Evolutionary conservation across 2,113 vertebrate genomes (phyloP), one percentile per base, ranked within the genome.

Genomic region (Anhinga rufa): DNA sequence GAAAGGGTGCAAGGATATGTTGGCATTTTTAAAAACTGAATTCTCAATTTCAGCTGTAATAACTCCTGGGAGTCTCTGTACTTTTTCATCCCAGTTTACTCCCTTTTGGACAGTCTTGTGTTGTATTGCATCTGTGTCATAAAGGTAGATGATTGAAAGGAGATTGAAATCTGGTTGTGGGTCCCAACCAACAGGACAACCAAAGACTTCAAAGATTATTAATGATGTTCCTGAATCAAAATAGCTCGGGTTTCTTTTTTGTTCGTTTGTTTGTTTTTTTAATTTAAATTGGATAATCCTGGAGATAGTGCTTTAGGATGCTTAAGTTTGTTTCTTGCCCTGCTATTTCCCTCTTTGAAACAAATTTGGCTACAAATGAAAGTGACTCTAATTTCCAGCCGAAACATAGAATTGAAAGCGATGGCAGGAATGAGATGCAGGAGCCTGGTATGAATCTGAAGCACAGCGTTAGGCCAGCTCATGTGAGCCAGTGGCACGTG

Each of bases 401-500:
- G 25, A 55, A 57, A 9, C 13, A 46, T 7, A 44, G 55, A 52
- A n/a, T 36, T 93, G 40, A 57, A 90, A 48, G 10, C 8, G 18
- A 29, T 60, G 38, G 26, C n/a, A 86, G 52, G 32, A 64, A 14
- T 15, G 55, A 8, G 19, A 36, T 1, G 2, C 5, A 29, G 32
- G n/a, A 71, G 10, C 32, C 61, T 87, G 26, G 70, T 58, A 6
- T 34, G 17, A 75, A 4, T 21, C 38, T 91, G 57, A 74, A 68
- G 31, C 17, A 57, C 9, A 65, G 28, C 0, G 1, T 11, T 52
- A 48, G 32, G 28, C 12, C 42, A 77, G 6, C 22, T 83, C 6
- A 0, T 10, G 34, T 6, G 17, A 88, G 51, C 36, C 9, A 55
- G 54, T 0, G 7, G 28, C 36, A 22, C 0, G 1, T 57, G 34